Evolutionary conservation across 2,113 vertebrate genomes (phyloP).

Genomic region (Nesoenas mayeri): DNA sequence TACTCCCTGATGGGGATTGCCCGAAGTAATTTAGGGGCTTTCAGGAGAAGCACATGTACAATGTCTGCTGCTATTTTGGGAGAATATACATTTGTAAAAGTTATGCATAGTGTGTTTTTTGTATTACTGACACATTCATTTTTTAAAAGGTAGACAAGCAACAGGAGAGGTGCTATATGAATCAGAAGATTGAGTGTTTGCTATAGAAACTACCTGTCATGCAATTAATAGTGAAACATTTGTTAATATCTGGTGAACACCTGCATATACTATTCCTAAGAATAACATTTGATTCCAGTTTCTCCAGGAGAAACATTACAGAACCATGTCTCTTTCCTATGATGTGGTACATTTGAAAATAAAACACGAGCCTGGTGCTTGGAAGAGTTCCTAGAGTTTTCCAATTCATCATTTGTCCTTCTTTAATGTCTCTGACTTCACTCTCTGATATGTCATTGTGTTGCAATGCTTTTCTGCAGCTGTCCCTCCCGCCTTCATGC

Average conservation of each 20-base stretch:
- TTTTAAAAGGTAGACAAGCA: neutral
- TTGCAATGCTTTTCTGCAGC: neutral
- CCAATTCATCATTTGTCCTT: neutral
- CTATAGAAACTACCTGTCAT: neutral
- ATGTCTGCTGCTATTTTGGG: neutral
- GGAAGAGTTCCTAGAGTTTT: neutral
- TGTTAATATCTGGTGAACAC: constrained; percentile 40
- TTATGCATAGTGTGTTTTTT: neutral
- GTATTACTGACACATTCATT: neutral
- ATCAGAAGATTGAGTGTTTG: constrained; percentile 1
- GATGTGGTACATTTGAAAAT: constrained; percentile 21
- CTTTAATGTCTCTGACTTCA: neutral
- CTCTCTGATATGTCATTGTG: neutral
- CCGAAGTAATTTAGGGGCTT: neutral
- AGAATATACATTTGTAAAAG: neutral
- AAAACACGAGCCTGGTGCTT: neutral
- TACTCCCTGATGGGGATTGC: neutral
- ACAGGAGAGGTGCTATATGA: neutral
- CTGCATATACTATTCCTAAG: constrained; percentile 10
- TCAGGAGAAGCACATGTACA: neutral
- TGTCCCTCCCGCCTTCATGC: rapidly evolving
- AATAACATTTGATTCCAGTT: constrained; percentile 12
- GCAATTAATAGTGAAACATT: constrained; percentile 14
- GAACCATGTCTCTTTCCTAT: neutral
- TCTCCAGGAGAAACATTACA: neutral